Conservation (phyloP, 2,113 vertebrate species). For the Gobiocypris rarus region DNA sequence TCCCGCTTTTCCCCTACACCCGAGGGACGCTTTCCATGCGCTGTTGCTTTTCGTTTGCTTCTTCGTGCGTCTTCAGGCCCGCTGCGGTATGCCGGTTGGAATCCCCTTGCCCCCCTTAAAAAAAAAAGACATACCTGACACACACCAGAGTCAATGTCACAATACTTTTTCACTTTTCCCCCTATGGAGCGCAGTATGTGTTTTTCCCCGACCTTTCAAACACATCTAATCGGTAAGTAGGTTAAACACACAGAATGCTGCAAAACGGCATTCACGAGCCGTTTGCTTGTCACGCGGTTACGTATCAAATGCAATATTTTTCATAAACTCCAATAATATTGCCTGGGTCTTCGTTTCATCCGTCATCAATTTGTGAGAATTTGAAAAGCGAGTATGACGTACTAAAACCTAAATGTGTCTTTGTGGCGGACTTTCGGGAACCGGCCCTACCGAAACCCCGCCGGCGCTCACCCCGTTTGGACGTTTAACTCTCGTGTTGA, state of each 20-base stretch:
- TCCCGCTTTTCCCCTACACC: slow-evolving; percentile 73
- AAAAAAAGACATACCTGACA: neutral
- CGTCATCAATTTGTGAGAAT: neutral
- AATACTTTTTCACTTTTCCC: neutral
- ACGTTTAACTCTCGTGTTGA: no score
- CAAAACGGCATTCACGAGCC: neutral
- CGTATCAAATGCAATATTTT: neutral
- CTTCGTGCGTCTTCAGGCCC: neutral
- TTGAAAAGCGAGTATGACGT: neutral
- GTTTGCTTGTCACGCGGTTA: neutral
- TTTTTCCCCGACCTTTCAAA: neutral
- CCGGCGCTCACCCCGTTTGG: no score
- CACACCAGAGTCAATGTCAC: neutral
- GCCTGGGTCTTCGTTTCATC: neutral
- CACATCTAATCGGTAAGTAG: neutral
- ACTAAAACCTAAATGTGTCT: neutral
- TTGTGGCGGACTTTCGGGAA: neutral
- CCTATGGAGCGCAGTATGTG: neutral
- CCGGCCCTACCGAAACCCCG: no score
- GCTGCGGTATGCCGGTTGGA: neutral
- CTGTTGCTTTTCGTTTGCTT: slow-evolving; percentile 78
- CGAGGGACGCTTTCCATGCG: slow-evolving; percentile 81
- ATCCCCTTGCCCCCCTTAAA: neutral
- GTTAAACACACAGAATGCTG: neutral
- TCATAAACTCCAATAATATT: neutral